Percentiles rank a stretch among this genome's conserved stretches.
Evolutionary conservation across 2,888 invertebrate genomes (phyloP).

Genomic region (Phaedon cochleariae): DNA sequence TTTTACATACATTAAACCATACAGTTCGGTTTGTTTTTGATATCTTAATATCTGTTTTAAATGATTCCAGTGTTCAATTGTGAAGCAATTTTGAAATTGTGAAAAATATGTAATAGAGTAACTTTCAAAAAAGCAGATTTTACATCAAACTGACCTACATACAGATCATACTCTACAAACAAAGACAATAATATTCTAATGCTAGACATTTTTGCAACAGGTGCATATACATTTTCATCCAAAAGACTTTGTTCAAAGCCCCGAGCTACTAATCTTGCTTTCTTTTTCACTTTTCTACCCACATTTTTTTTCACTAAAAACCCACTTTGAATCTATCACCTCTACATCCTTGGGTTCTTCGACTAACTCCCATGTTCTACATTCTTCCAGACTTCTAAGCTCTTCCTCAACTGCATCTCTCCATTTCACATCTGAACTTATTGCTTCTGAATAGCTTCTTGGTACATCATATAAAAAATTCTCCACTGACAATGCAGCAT

Average conservation of each 20-base stretch:
- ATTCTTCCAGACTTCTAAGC: constrained; percentile 31
- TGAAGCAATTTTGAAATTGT: no score
- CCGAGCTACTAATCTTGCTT: constrained; percentile 35
- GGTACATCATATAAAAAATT: constrained; percentile 33
- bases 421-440: constrained; percentile 27
- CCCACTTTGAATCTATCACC: constrained; percentile 39
- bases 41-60: no score
- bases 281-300: constrained; percentile 23
- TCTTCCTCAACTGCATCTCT: constrained; percentile 37
- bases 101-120: no score
- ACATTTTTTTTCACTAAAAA: constrained; percentile 33
- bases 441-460: constrained; percentile 33
- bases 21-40: no score
- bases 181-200: constrained; percentile 29
- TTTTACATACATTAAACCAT: no score
- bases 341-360: constrained; percentile 23
- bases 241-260: constrained; percentile 29
- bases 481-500: constrained; percentile 24
- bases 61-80: no score
- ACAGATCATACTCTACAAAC: constrained; percentile 23
- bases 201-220: constrained; percentile 34
- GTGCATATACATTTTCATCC: constrained; percentile 27
- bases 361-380: constrained; percentile 40
- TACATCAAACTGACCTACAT: constrained; percentile 7
- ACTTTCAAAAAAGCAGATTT: constrained; percentile 1